phyloP scores from a whole-genome alignment of 2,888 invertebrate species.

The Amitus sp. region DNA sequence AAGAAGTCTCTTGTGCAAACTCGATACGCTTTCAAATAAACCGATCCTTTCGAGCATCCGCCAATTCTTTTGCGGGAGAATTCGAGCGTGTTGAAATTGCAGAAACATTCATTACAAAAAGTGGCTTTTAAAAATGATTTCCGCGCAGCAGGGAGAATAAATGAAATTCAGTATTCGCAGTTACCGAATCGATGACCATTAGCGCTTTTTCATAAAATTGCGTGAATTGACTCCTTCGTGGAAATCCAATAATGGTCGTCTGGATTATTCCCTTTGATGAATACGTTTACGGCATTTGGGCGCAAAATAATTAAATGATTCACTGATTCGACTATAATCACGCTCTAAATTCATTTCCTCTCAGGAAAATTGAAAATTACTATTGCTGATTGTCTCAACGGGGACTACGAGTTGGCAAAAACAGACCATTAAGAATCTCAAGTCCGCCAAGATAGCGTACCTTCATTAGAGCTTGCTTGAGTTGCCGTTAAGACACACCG shows the following conservation, averaged over 20 bases:
- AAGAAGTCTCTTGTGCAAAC: not conserved
- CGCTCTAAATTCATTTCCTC: not conserved
- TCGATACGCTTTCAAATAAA: not conserved
- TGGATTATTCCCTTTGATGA: not conserved
- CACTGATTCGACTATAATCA: not conserved
- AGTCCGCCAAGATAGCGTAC: not conserved
- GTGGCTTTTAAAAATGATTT: too few relatives aligned
- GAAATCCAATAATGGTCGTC: not conserved
- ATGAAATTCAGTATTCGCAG: too few relatives aligned
- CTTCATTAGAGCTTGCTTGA: not conserved
- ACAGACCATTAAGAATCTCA: constrained; percentile 1
- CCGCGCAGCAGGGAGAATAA: too few relatives aligned
- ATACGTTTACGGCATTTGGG: not conserved
- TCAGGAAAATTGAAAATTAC: not conserved
- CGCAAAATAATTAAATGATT: not conserved
- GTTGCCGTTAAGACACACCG: not conserved
- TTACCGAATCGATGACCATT: too few relatives aligned
- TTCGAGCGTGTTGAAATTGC: too few relatives aligned
- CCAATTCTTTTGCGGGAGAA: too few relatives aligned
- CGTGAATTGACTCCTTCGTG: not conserved
- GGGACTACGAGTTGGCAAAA: not conserved
- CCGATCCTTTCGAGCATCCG: not conserved
- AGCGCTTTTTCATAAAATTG: too few relatives aligned
- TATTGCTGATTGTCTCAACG: not conserved
- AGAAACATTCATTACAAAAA: too few relatives aligned